phyloP scores from a whole-genome alignment of 1,140 invertebrate genomes.

The Venustaconcha ellipsiformis region DNA sequence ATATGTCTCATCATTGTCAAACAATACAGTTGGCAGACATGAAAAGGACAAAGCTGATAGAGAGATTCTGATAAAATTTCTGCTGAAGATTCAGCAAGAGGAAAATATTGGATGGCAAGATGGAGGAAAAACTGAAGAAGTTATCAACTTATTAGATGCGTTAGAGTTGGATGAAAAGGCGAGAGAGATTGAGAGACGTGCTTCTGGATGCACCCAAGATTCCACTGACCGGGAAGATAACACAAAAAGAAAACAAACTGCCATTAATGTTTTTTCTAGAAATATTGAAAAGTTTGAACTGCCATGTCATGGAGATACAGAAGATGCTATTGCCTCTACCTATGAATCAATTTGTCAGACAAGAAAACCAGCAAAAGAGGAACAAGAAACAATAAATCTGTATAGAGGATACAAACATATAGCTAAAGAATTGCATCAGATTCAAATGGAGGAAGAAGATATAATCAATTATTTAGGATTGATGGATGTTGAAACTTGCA shows the following conservation, averaged over 20 bases:
- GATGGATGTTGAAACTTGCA: slow-evolving; percentile 5
- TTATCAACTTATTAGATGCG: background rate
- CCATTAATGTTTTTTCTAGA: background rate
- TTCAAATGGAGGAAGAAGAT: background rate
- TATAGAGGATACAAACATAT: slow-evolving; percentile 6
- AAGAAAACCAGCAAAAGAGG: background rate
- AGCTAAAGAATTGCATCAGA: background rate
- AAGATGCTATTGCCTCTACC: background rate
- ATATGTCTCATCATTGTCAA: background rate
- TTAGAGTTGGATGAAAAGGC: background rate
- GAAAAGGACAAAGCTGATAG: background rate
- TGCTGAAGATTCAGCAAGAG: slow-evolving; percentile 6
- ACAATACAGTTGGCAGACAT: background rate
- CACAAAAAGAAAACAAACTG: background rate
- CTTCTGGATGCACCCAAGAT: background rate
- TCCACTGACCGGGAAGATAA: background rate
- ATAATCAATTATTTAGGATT: background rate
- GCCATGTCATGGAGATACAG: background rate
- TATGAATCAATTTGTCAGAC: background rate
- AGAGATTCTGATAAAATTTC: background rate
- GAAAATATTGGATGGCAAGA: slow-evolving; percentile 7
- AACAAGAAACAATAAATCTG: slow-evolving; percentile 10
- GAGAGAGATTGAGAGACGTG: background rate
- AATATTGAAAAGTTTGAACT: background rate
- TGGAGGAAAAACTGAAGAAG: background rate